Base-by-base conservation (phyloP, 53 echinoderm and acorn worm species). In the Henricia sp. region DNA sequence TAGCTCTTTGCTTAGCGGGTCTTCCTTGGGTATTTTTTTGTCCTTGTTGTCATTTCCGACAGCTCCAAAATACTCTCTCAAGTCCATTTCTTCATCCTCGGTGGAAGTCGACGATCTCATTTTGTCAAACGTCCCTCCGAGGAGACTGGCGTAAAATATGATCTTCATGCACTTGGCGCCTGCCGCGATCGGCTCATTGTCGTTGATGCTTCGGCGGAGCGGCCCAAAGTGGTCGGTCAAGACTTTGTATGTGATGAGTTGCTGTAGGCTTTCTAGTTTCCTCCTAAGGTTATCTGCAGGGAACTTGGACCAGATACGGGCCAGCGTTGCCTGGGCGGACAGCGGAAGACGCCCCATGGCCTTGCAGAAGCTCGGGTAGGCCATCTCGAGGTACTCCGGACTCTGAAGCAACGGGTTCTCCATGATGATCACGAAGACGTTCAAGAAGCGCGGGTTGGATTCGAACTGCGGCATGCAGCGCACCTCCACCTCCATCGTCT, bases 221-320 rank as follows among this genome's bases (percentile, higher is more conserved):
- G 89, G 41, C 28, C 80, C 83, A 10, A 92, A 92, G 50, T 94
- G 90, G 37, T 89, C 88, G 25, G 88, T 97, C 24, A 96, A 76
- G 27, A 92, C 94, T 73, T 94, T 97, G 65, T 88, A 94, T 13
- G 97, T 94, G 55, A 97, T 90, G 32, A 97, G 83, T 83, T 97
- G 97, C 84, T 97, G 94, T 37, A 97, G 82, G 60, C 88, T 89
- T 72, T 97, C 92, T 33, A 97, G 92, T 91, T 97, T 94, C 68
- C 88, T 85, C 50, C 76, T 85, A n/a, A 97, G 82, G 64, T 87
- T 94, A 26, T 56, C 82, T 1, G 92, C 82, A 0, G 97, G 72
- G 63, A 94, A 97, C 41, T 83, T 77, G 39, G 90, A 78, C 92
- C 94, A 97, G 9, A 88, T 56, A 23, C 69, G 72, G n/a, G 92